phyloP scores from a whole-genome alignment of 2,113 vertebrate species.

The Tympanuchus pallidicinctus region DNA sequence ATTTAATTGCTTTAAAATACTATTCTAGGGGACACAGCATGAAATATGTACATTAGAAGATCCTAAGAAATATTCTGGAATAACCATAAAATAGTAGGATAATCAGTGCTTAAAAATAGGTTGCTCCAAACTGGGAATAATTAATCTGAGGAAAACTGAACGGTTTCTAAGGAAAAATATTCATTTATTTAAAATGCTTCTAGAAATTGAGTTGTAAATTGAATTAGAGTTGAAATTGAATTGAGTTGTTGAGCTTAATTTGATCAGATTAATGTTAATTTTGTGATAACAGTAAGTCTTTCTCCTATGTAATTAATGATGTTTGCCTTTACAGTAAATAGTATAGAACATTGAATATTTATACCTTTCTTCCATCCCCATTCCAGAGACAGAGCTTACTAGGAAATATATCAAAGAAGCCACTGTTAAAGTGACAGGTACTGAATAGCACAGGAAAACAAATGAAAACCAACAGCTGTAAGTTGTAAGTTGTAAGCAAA shows the following conservation, averaged over 20 bases:
- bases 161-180: not conserved
- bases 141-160: not conserved
- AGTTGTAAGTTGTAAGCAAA: not conserved
- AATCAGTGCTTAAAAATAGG: not conserved
- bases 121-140: not conserved
- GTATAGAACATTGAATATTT: not conserved
- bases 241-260: not conserved
- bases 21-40: not conserved
- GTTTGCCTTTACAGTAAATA: not conserved
- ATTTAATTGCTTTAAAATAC: not conserved
- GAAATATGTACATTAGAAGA: not conserved
- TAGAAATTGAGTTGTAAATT: not conserved
- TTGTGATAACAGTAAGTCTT: not conserved
- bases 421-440: not conserved
- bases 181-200: not conserved
- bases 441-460: not conserved
- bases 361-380: not conserved
- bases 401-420: not conserved
- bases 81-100: not conserved
- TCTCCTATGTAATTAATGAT: not conserved
- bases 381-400: not conserved
- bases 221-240: too few species aligned
- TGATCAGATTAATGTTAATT: not conserved
- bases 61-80: not conserved
- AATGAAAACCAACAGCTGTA: conserved; percentile 16